Conservation (phyloP, 2,888 invertebrate species). For the Lepas anatifera region DNA sequence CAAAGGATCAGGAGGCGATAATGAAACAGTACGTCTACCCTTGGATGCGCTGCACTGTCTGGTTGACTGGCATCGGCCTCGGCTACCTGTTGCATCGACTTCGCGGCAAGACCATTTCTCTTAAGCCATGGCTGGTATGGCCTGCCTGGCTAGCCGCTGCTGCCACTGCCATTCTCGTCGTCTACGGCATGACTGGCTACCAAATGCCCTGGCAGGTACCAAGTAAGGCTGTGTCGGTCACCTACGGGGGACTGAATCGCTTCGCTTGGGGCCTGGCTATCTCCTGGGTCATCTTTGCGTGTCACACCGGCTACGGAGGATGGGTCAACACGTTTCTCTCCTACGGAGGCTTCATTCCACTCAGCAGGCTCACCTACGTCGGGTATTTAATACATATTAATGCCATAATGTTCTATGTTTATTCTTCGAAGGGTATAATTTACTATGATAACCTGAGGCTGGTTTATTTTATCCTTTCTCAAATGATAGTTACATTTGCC, state of each 20-base stretch:
- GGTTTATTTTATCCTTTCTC: no score
- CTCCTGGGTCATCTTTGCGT: constrained; percentile 60
- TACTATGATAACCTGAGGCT: no score
- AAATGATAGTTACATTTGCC: no score
- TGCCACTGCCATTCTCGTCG: constrained; percentile 53
- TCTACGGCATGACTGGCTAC: constrained; percentile 55
- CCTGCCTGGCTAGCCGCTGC: constrained; percentile 56
- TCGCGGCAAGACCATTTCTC: neutral
- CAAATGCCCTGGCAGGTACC: constrained; percentile 30
- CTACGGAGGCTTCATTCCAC: constrained; percentile 48
- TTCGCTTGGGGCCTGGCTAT: constrained; percentile 54
- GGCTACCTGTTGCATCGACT: constrained; percentile 14
- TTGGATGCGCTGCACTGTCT: constrained; percentile 16
- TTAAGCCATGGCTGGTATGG: constrained; percentile 7
- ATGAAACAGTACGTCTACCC: neutral
- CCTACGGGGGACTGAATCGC: constrained; percentile 52
- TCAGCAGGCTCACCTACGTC: constrained; percentile 54
- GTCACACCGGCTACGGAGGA: constrained; percentile 55
- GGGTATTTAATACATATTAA: constrained; percentile 40
- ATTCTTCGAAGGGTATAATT: no score
- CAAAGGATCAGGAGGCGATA: neutral
- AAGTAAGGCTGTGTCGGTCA: constrained; percentile 45
- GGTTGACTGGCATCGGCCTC: constrained; percentile 14
- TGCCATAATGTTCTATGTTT: no score
- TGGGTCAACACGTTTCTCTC: constrained; percentile 43